These are phyloP conservation scores for Mimachlamys varia DNA, from an alignment of 2,888 invertebrate genomes.

Conservation along the genomic window DNA sequence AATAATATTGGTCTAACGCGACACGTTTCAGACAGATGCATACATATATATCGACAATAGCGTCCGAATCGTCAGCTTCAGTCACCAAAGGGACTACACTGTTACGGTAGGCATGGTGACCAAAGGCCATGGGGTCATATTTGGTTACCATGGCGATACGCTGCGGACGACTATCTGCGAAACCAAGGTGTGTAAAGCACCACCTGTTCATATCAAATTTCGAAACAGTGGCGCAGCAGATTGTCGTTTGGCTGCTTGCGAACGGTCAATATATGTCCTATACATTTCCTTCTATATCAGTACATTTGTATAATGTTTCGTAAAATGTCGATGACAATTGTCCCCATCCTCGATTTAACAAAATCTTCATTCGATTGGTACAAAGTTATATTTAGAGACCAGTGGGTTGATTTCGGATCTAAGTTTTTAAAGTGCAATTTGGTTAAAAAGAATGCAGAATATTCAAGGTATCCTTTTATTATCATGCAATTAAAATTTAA, in stretches of 20 bases:
- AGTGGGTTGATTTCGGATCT: no score
- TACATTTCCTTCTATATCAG: not conserved
- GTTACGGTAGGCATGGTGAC: not conserved
- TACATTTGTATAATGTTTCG: not conserved
- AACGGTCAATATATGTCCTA: not conserved
- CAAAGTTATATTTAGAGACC: no score
- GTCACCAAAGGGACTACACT: not conserved
- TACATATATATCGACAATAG: not conserved
- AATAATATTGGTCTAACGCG: not conserved
- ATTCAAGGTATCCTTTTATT: no score
- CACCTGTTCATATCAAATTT: constrained; percentile 8
- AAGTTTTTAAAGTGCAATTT: no score
- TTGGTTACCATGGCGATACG: not conserved
- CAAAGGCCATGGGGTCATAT: not conserved
- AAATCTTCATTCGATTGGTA: no score
- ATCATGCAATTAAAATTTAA: no score
- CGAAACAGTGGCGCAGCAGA: not conserved
- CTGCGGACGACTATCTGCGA: not conserved
- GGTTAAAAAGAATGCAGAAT: no score
- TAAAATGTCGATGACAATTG: not conserved
- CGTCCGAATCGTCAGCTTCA: not conserved
- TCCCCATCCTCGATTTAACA: not conserved
- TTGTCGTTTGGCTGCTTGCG: not conserved
- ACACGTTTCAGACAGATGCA: not conserved
- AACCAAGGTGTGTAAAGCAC: not conserved